Percentiles rank a stretch among this genome's conserved stretches.
Conservation (phyloP, 2,113 vertebrate genomes). For the Hucho hucho region DNA sequence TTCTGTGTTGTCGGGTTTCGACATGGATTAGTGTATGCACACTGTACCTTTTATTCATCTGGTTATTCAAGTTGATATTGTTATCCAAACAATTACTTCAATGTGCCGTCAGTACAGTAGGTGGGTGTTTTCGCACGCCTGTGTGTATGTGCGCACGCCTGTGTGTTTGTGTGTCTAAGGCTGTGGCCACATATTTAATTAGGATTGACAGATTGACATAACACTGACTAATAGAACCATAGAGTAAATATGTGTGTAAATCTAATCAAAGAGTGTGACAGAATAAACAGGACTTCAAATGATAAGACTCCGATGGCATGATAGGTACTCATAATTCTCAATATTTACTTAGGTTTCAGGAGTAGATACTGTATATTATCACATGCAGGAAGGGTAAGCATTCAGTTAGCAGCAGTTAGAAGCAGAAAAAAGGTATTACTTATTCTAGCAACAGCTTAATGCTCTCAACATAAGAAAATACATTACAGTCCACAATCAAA, state of each 20-base stretch:
- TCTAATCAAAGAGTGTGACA: slow-evolving; percentile 17
- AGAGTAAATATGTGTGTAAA: slow-evolving; percentile 37
- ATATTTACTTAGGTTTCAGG: neutral
- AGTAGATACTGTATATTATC: neutral
- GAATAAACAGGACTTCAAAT: slow-evolving; percentile 24
- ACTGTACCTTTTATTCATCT: slow-evolving; percentile 59
- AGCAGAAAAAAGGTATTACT: neutral
- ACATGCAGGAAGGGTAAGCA: neutral
- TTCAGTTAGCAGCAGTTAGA: neutral
- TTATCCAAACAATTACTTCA: slow-evolving; percentile 47
- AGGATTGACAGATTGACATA: slow-evolving; percentile 19
- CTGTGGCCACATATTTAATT: neutral
- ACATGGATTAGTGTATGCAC: slow-evolving; percentile 37
- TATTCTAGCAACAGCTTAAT: neutral
- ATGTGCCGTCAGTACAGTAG: neutral
- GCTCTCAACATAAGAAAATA: neutral
- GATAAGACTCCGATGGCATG: slow-evolving; percentile 9
- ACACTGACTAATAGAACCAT: slow-evolving; percentile 50
- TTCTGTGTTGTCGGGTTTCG: slow-evolving; percentile 40
- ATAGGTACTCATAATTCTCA: neutral
- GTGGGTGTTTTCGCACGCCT: neutral
- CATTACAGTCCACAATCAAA: neutral
- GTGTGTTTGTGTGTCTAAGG: neutral
- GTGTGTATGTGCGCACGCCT: neutral
- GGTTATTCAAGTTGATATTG: slow-evolving; percentile 42